phyloP scores from a whole-genome alignment of 1,140 invertebrate species.

The Orchesella cincta region DNA sequence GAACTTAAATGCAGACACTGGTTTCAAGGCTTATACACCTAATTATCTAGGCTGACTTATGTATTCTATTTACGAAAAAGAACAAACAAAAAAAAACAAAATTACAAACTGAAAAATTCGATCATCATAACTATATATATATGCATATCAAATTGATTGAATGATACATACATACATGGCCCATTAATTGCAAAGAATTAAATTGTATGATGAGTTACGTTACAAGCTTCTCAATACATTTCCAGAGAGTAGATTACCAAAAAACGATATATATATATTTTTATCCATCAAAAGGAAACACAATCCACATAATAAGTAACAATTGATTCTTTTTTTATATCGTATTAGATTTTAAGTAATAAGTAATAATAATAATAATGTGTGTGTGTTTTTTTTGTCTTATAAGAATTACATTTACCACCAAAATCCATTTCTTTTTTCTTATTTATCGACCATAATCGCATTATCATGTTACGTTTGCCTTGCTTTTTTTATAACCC shows the following conservation, averaged over 20 bases:
- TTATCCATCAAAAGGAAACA: no score
- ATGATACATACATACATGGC: no score
- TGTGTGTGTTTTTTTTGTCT: not conserved
- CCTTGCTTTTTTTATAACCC: no score
- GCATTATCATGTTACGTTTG: no score
- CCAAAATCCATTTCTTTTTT: no score
- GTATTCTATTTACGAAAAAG: not conserved
- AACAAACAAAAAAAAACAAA: not conserved
- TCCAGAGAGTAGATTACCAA: not conserved
- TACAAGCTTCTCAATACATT: not conserved
- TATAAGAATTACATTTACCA: no score
- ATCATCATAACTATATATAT: not conserved
- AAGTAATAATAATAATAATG: not conserved
- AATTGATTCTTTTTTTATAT: no score
- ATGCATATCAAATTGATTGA: not conserved
- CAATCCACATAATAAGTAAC: no score
- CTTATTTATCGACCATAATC: no score
- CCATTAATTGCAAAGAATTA: no score
- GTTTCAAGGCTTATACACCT: constrained; percentile 20
- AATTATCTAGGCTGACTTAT: constrained; percentile 4
- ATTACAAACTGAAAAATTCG: not conserved
- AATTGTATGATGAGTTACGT: not conserved
- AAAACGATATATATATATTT: not conserved
- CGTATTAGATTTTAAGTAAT: not conserved
- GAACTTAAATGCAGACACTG: constrained; percentile 23